Conservation (phyloP, 1,140 invertebrate genomes). For the Leptopilina clavipes region DNA sequence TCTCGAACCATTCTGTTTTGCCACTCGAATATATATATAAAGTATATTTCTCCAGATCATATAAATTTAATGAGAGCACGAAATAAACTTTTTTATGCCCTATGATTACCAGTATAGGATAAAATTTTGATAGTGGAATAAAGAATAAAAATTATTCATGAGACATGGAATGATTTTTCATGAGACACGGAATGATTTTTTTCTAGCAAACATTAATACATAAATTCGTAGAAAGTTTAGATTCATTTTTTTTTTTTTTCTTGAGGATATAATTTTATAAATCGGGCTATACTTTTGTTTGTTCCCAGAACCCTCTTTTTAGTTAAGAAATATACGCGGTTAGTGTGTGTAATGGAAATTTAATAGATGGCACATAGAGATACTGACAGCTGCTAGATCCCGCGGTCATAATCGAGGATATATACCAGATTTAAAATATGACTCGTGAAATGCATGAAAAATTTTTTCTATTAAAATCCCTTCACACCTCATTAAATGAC, state of each 20-base stretch:
- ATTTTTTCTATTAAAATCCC: constrained; percentile 25
- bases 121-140: too few relatives aligned
- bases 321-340: not conserved
- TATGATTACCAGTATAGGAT: too few relatives aligned
- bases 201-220: too few relatives aligned
- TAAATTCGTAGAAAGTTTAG: not conserved
- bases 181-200: too few relatives aligned
- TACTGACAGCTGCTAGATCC: constrained; percentile 19
- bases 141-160: too few relatives aligned
- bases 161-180: too few relatives aligned
- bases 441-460: constrained; percentile 31
- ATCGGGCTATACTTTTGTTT: not conserved
- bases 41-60: not conserved
- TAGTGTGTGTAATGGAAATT: constrained; percentile 13
- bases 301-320: constrained; percentile 6
- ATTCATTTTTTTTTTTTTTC: too few relatives aligned
- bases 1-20: constrained; percentile 19
- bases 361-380: constrained; percentile 24
- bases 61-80: too few relatives aligned
- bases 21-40: not conserved
- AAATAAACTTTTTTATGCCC: too few relatives aligned
- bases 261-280: not conserved
- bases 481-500: constrained; percentile 28
- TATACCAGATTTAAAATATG: constrained; percentile 27
- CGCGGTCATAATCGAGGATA: not conserved